These are phyloP conservation scores for Sus scrofa DNA, from an alignment of 2,113 vertebrate genomes.

Conservation along the genomic window T2T-Sscrofa CM000818.6:135449001-135449500, in stretches of 20 bases:
- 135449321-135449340: no score
- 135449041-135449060: no score
- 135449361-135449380: rapidly evolving
- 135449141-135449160: rapidly evolving
- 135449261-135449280: background rate
- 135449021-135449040: no score
- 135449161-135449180: background rate
- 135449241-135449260: rapidly evolving
- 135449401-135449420: background rate
- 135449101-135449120: no score
- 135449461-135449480: background rate
- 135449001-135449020: no score
- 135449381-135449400: rapidly evolving
- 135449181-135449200: background rate
- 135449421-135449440: rapidly evolving
- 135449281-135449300: background rate
- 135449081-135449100: no score
- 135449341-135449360: no score
- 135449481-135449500: rapidly evolving
- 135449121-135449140: no score
- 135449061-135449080: no score
- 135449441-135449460: background rate
- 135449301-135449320: no score
- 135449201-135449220: background rate
- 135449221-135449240: background rate